Evolutionary conservation across 2,888 invertebrate species (phyloP).

Genomic region (Laspeyria flexula): DNA sequence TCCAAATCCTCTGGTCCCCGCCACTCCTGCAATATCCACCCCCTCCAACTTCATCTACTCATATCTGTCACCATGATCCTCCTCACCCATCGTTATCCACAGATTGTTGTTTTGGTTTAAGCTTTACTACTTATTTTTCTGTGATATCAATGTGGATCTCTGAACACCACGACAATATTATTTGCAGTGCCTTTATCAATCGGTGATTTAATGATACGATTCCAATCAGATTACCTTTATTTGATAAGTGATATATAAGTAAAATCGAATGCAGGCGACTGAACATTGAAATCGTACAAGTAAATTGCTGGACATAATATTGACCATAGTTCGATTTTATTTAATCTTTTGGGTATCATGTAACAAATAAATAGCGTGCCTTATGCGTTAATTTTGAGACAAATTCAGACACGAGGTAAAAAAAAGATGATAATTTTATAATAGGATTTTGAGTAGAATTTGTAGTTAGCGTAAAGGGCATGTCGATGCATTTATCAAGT

Average conservation of each 20-base stretch:
- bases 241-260: slow-evolving; percentile 19
- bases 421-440: too few relatives aligned
- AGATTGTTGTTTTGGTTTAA: slow-evolving; percentile 88
- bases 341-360: too few relatives aligned
- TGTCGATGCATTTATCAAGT: too few relatives aligned
- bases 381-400: too few relatives aligned
- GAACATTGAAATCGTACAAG: slow-evolving; percentile 16
- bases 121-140: slow-evolving; percentile 62
- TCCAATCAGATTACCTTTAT: slow-evolving; percentile 29
- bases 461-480: too few relatives aligned
- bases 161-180: slow-evolving; percentile 63
- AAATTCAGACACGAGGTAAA: too few relatives aligned
- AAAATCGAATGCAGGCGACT: slow-evolving; percentile 34
- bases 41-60: slow-evolving; percentile 88
- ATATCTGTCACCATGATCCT: slow-evolving; percentile 89
- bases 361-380: too few relatives aligned
- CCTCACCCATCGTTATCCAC: slow-evolving; percentile 89
- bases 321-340: slow-evolving; percentile 33
- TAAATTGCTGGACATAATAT: slow-evolving; percentile 28
- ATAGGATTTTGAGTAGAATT: too few relatives aligned
- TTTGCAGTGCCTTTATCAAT: slow-evolving; percentile 70
- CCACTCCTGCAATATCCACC: slow-evolving; percentile 87
- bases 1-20: slow-evolving; percentile 66
- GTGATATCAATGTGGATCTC: slow-evolving; percentile 68
- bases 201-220: slow-evolving; percentile 33